These are phyloP conservation scores for Paedocypris sp. DNA, from an alignment of 2,113 vertebrate genomes.

Conservation along the genomic window DNA sequence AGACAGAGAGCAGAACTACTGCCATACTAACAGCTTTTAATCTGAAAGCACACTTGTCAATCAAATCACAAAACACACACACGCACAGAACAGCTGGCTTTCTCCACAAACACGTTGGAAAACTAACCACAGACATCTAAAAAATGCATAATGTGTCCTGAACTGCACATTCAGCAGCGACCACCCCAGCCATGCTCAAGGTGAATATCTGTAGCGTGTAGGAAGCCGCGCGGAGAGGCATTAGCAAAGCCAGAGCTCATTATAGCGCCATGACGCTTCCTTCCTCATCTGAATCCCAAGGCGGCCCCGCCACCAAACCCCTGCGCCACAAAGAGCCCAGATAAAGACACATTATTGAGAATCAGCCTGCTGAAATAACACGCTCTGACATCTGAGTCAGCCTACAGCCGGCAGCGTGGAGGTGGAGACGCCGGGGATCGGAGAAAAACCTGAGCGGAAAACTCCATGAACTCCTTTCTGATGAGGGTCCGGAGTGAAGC, in stretches of 20 bases:
- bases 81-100: neutral
- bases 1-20: neutral
- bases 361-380: conserved; percentile 36
- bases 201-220: neutral
- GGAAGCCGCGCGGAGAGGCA: conserved; percentile 7
- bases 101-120: neutral
- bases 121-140: neutral
- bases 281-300: conserved; percentile 15
- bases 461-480: conserved; percentile 10
- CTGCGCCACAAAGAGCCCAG: conserved; percentile 15
- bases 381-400: conserved; percentile 38
- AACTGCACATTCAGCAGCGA: conserved; percentile 11
- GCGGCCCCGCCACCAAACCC: conserved; percentile 2
- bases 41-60: neutral
- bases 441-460: neutral
- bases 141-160: neutral
- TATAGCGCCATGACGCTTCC: neutral
- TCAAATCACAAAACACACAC: neutral
- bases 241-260: conserved; percentile 4
- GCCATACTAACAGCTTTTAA: neutral
- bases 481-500: neutral
- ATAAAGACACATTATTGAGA: conserved; percentile 42
- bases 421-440: neutral
- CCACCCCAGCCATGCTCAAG: neutral
- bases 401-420: conserved; percentile 15